Evolutionary conservation across 2,797 vertebrate species (phyloP).

Genomic region (Acropternis orthonyx): DNA sequence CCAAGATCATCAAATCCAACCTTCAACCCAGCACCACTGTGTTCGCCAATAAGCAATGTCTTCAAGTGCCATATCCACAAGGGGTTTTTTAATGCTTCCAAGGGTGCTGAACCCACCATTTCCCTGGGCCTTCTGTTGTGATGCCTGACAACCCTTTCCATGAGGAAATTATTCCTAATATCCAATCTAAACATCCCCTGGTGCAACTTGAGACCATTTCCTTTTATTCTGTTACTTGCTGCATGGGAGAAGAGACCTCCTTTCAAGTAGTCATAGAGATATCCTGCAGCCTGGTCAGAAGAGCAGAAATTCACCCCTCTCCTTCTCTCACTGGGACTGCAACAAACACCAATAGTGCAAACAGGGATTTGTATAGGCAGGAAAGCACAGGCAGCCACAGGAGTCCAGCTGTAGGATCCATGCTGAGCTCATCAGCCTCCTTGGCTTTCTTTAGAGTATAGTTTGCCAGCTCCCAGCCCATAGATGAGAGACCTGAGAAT

Average conservation of each 20-base stretch:
- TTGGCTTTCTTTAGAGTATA: not conserved
- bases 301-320: not conserved
- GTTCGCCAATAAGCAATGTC: not conserved
- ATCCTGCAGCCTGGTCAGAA: not conserved
- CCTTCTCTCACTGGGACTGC: not conserved
- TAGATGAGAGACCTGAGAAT: not conserved
- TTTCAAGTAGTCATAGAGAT: not conserved
- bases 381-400: not conserved
- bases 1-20: not conserved
- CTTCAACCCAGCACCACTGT: not conserved
- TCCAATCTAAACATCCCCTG: not conserved
- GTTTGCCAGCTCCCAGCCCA: not conserved
- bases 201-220: not conserved
- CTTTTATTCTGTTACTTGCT: not conserved
- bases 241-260: not conserved
- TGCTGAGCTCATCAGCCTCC: not conserved
- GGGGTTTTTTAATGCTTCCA: not conserved
- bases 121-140: not conserved
- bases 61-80: not conserved
- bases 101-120: not conserved
- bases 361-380: fast-evolving
- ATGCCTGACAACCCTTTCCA: not conserved
- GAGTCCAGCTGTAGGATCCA: not conserved
- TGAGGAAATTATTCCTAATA: not conserved
- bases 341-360: no score